Base-by-base conservation (phyloP, 2,113 vertebrate genomes). In the Mus pahari region DNA sequence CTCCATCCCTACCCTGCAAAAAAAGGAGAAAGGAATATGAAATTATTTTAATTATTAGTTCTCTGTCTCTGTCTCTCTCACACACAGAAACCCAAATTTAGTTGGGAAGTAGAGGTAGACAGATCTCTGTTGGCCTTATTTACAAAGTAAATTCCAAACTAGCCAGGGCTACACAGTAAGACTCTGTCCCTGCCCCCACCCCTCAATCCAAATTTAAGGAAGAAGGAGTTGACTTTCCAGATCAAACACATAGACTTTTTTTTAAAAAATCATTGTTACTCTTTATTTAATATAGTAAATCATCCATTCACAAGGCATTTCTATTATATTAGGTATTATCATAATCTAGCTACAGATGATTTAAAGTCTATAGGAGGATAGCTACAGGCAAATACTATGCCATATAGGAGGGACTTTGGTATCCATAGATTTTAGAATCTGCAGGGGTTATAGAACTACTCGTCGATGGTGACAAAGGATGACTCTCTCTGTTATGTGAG, bases 201-300 rank as follows among this genome's bases (percentile, higher is more conserved):
- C n/a, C 31, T 78, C 26, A 42, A 95, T 83, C n/a, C 33, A 87
- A 33, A 71, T n/a, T 90, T 71, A 79, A 87, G 60, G 71, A 83
- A 86, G 10, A 8, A 60, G 50, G 17, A 28, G n/a, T 17, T 70
- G 77, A 28, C 36, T 90, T 58, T 77, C n/a, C 2, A 8, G 53
- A 77, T 68, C 10, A 58, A 71, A 74, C 16, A 31, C 5, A 55
- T 19, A 82, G 42, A 64, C 24, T 33, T 71, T 14, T 39, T 74
- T 64, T 64, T 66, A 5, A 5, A 31, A 28, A 19, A 48, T 48
- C 62, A 24, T 42, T 39, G 36, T 64, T 19, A 79, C 26, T 50
- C 53, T 62, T 1, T 55, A 36, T 50, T 36, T 1, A 39, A 62
- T 24, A 17, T 2, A 77, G 20, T 62, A 66, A 42, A 60, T 62